A percentile compares a stretch with the other conserved stretches of the same genome.
Evolutionary conservation across 2,888 invertebrate species (phyloP).

Genomic region (Dromius quadrimaculatus): DNA sequence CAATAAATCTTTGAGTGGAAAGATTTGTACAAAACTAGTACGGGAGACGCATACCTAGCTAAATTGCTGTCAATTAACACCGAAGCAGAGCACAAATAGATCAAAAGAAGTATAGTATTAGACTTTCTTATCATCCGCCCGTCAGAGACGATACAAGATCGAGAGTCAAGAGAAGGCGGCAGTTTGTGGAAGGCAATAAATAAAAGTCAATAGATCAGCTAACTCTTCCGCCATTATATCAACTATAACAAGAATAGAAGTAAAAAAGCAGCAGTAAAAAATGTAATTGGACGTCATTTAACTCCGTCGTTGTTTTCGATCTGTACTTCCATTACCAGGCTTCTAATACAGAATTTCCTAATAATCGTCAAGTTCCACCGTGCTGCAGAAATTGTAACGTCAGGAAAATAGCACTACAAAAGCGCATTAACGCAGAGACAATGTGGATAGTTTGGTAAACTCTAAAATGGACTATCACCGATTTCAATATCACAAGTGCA

Average conservation of each 20-base stretch:
- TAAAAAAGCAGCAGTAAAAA: slow-evolving; percentile 46
- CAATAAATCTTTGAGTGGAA: no score
- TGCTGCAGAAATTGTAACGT: slow-evolving; percentile 17
- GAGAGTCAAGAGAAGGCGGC: not conserved
- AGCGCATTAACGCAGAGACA: no score
- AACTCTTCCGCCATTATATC: slow-evolving; percentile 33
- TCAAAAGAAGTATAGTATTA: no score
- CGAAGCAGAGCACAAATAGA: no score
- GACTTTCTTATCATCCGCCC: no score
- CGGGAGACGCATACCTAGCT: no score
- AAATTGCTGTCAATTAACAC: no score
- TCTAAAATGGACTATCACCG: no score
- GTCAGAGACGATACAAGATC: not conserved
- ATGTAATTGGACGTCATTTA: slow-evolving; percentile 47
- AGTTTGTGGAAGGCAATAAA: slow-evolving; percentile 24
- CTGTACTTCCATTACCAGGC: slow-evolving; percentile 45
- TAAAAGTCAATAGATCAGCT: slow-evolving; percentile 41
- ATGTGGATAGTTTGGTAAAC: no score
- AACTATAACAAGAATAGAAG: slow-evolving; percentile 42
- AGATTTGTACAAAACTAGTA: no score
- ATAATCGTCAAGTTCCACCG: slow-evolving; percentile 41
- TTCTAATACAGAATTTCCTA: slow-evolving; percentile 42
- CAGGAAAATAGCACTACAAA: slow-evolving; percentile 5
- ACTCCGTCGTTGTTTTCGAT: slow-evolving; percentile 38
- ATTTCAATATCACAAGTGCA: no score